phyloP scores from a whole-genome alignment of 2,888 invertebrate species.

The Malthinus flaveolus region DNA sequence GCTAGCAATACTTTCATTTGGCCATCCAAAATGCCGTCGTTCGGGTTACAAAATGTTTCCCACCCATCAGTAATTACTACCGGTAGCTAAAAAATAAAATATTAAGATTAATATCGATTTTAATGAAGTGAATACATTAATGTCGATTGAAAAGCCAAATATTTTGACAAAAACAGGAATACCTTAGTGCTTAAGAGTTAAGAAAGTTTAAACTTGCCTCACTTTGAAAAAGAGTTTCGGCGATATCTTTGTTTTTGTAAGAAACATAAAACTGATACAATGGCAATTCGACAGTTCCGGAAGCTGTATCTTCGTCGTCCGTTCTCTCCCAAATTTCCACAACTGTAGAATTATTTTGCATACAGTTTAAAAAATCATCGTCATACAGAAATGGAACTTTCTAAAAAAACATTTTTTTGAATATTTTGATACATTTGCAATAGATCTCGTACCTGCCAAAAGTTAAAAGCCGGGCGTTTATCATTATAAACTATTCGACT shows the following conservation, averaged over 20 bases:
- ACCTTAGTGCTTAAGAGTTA: background rate
- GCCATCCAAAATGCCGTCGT: slow-evolving; percentile 55
- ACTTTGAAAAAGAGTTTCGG: slow-evolving; percentile 58
- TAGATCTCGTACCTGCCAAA: slow-evolving; percentile 52
- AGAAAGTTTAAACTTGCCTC: slow-evolving; percentile 51
- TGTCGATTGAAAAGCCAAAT: background rate
- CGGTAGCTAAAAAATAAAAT: slow-evolving; percentile 55
- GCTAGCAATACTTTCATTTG: slow-evolving; percentile 62
- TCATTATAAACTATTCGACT: slow-evolving; percentile 53
- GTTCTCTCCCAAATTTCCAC: slow-evolving; percentile 59
- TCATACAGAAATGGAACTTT: slow-evolving; percentile 61
- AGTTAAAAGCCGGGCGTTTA: slow-evolving; percentile 56
- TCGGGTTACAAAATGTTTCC: slow-evolving; percentile 57
- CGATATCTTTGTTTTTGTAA: slow-evolving; percentile 60
- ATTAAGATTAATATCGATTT: too few relatives aligned
- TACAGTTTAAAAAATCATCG: slow-evolving; percentile 57
- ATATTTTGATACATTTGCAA: too few relatives aligned
- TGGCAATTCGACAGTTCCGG: slow-evolving; percentile 60
- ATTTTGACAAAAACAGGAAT: background rate
- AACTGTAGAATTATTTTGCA: slow-evolving; percentile 60
- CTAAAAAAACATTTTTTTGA: too few relatives aligned
- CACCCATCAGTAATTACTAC: slow-evolving; percentile 65
- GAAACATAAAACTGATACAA: slow-evolving; percentile 65
- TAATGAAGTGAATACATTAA: too few relatives aligned
- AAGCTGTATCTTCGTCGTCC: slow-evolving; percentile 48